These are phyloP conservation scores for Teinopalpus imperialis DNA, from an alignment of 2,888 invertebrate species.

Conservation along the genomic window DNA sequence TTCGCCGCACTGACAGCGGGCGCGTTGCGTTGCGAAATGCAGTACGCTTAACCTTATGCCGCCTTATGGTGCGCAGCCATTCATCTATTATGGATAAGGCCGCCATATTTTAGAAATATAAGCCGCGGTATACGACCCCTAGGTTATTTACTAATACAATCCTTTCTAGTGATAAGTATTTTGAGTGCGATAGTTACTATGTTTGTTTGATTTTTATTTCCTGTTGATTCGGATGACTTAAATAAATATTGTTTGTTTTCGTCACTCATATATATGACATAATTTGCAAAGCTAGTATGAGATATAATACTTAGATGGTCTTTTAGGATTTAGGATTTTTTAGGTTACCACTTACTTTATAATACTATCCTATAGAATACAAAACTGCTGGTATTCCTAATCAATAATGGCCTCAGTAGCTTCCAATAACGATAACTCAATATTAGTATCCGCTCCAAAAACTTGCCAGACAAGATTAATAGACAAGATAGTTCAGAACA, in stretches of 20 bases:
- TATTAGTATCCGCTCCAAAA: neutral
- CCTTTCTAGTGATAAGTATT: too few species aligned
- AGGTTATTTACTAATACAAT: neutral
- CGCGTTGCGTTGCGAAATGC: constrained; percentile 26
- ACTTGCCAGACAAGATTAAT: neutral
- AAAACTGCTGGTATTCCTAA: neutral
- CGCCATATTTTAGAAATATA: constrained; percentile 21
- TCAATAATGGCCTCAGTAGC: neutral
- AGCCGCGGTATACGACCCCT: constrained; percentile 6
- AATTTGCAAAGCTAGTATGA: too few species aligned
- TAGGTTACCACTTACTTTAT: too few species aligned
- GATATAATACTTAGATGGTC: too few species aligned
- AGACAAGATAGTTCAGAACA: neutral
- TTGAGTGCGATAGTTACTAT: too few species aligned
- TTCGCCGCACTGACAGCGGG: constrained; percentile 17
- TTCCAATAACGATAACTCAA: neutral
- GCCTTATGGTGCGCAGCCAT: constrained; percentile 22
- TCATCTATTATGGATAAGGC: constrained; percentile 20
- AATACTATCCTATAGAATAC: neutral
- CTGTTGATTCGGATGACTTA: too few species aligned
- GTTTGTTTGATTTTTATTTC: too few species aligned
- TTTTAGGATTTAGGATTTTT: too few species aligned
- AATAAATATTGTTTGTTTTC: too few species aligned
- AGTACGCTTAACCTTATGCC: constrained; percentile 23
- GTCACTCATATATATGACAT: too few species aligned